Conservation (phyloP, 2,888 invertebrate genomes). For the Megamerina dolium region DNA sequence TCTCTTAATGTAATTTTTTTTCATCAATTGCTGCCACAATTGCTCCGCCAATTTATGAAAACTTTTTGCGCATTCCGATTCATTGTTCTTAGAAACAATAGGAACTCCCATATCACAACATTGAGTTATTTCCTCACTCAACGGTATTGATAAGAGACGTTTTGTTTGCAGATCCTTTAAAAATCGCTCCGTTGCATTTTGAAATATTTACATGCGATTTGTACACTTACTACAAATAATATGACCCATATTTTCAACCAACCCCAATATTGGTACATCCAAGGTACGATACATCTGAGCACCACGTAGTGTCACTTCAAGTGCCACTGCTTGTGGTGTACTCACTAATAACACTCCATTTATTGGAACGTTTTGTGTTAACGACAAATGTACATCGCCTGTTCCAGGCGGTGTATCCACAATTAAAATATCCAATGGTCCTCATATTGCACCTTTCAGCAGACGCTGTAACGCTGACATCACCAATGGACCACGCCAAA, state of each 20-base stretch:
- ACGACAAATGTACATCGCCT: constrained; percentile 88
- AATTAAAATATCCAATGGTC: constrained; percentile 76
- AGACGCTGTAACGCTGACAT: constrained; percentile 90
- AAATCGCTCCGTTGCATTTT: constrained; percentile 57
- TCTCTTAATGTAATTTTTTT: constrained; percentile 12
- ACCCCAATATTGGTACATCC: constrained; percentile 75
- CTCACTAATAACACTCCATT: constrained; percentile 86
- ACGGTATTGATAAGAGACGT: constrained; percentile 57
- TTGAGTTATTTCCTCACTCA: constrained; percentile 40
- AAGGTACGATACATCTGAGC: constrained; percentile 83
- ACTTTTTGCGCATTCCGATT: constrained; percentile 36
- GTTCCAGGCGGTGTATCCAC: constrained; percentile 97
- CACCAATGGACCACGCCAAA: constrained; percentile 95
- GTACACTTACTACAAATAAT: constrained; percentile 78
- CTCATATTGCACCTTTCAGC: constrained; percentile 83
- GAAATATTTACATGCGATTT: constrained; percentile 65
- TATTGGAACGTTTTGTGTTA: constrained; percentile 83
- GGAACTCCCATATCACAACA: constrained; percentile 45
- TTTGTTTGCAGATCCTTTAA: constrained; percentile 61
- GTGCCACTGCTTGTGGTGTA: constrained; percentile 83
- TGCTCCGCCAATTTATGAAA: constrained; percentile 26
- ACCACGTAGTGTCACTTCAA: constrained; percentile 80
- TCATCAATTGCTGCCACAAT: constrained; percentile 16
- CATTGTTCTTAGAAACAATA: constrained; percentile 35
- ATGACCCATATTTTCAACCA: constrained; percentile 90